Conservation (phyloP, 1,140 invertebrate genomes). For the Argopecten irradians region DNA sequence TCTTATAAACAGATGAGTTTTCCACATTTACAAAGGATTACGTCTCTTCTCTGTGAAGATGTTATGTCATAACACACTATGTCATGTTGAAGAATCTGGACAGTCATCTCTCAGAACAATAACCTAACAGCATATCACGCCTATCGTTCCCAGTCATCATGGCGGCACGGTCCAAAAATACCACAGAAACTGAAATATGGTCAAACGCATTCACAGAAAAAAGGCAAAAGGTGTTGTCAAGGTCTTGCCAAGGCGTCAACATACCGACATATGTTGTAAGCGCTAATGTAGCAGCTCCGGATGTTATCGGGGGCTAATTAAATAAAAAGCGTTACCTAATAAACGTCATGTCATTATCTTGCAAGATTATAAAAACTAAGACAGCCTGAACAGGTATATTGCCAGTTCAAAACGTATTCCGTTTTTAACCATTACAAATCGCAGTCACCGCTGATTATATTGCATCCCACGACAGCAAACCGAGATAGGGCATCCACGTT, state of each 20-base stretch:
- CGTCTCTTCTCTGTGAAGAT: not conserved
- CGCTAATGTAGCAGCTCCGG: too few relatives aligned
- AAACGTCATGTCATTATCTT: not conserved
- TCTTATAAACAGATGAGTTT: not conserved
- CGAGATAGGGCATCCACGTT: not conserved
- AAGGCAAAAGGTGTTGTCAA: not conserved
- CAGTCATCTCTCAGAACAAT: not conserved
- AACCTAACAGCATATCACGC: not conserved
- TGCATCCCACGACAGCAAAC: not conserved
- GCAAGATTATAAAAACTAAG: not conserved
- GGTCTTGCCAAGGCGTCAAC: not conserved
- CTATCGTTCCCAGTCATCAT: conserved; percentile 8
- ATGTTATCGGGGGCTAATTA: not conserved
- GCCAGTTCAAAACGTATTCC: not conserved
- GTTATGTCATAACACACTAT: not conserved
- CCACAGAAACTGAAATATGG: not conserved
- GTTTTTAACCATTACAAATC: not conserved
- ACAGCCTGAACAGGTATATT: not conserved
- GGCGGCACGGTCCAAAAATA: not conserved
- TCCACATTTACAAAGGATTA: not conserved
- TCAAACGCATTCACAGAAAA: not conserved
- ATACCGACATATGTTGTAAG: not conserved
- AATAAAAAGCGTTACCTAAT: not conserved
- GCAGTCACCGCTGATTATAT: not conserved
- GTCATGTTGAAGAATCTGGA: not conserved